Evolutionary conservation across 2,888 invertebrate genomes (phyloP).

Genomic region (Agrochola macilenta): DNA sequence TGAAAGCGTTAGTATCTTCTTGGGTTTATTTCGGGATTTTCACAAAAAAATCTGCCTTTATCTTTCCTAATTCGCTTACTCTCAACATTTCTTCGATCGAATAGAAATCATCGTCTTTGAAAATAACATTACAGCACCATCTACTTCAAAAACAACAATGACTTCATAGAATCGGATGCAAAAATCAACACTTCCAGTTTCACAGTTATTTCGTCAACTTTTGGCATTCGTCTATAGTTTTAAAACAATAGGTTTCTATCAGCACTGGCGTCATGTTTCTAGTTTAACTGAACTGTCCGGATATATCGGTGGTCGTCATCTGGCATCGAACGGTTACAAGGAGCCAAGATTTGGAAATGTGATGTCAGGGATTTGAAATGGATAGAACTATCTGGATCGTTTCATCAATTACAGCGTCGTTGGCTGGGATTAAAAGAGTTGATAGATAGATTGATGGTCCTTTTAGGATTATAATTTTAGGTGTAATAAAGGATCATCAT

Average conservation of each 20-base stretch:
- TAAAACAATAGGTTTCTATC: constrained; percentile 56
- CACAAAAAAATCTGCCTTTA: neutral
- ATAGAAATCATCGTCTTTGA: neutral
- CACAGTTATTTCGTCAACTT: constrained; percentile 41
- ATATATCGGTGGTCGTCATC: constrained; percentile 49
- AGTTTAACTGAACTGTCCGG: constrained; percentile 47
- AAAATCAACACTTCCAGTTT: constrained; percentile 48
- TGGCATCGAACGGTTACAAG: constrained; percentile 47
- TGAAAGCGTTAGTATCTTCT: neutral
- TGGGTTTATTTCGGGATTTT: neutral
- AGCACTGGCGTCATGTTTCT: constrained; percentile 46
- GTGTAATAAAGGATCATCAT: neutral
- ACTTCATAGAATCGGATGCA: constrained; percentile 55
- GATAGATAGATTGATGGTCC: neutral
- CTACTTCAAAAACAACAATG: constrained; percentile 44
- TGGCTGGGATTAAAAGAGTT: neutral
- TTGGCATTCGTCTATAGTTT: constrained; percentile 51
- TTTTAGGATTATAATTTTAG: neutral
- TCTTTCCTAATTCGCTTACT: neutral
- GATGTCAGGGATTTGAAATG: constrained; percentile 42
- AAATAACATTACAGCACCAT: constrained; percentile 11
- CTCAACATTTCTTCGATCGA: neutral
- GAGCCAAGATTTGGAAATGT: constrained; percentile 58
- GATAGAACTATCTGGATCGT: constrained; percentile 25
- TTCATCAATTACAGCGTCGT: neutral